A percentile compares a stretch with the other conserved stretches of the same genome.
phyloP scores from a whole-genome alignment of 2,888 invertebrate species.

The Napeogenes inachia region DNA sequence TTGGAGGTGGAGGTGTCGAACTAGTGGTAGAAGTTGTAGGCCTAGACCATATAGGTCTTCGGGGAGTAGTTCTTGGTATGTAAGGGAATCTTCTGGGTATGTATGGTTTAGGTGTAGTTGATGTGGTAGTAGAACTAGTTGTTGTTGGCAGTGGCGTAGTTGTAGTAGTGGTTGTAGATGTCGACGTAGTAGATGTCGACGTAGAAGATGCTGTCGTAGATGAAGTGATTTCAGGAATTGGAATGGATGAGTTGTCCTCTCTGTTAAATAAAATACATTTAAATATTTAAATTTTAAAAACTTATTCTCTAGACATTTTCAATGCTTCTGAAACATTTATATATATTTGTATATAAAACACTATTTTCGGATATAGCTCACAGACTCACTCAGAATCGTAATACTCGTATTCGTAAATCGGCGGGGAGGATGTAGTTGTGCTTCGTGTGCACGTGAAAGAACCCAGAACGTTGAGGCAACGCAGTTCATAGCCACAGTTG shows the following conservation, averaged over 20 bases:
- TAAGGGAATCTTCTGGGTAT: conserved; percentile 35
- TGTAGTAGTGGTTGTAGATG: conserved; percentile 29
- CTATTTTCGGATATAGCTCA: neutral
- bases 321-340: neutral
- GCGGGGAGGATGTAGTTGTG: conserved; percentile 32
- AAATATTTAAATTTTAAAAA: too few relatives aligned
- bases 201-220: conserved; percentile 28
- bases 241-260: conserved; percentile 16
- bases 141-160: conserved; percentile 31
- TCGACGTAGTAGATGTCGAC: conserved; percentile 29
- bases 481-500: conserved; percentile 63
- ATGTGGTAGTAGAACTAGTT: conserved; percentile 36
- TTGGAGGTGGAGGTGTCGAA: conserved; percentile 25
- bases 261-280: conserved; percentile 3
- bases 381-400: conserved; percentile 58
- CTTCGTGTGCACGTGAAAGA: conserved; percentile 86
- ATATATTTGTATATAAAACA: neutral
- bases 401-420: conserved; percentile 56
- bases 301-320: too few relatives aligned
- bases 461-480: conserved; percentile 95
- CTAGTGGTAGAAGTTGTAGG: conserved; percentile 24
- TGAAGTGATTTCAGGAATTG: conserved; percentile 31
- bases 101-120: conserved; percentile 31
- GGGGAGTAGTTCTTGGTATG: conserved; percentile 27
- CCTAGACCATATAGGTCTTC: conserved; percentile 22